Conservation (phyloP, 1,140 invertebrate genomes). For the Drosophila chauvacae region DNA sequence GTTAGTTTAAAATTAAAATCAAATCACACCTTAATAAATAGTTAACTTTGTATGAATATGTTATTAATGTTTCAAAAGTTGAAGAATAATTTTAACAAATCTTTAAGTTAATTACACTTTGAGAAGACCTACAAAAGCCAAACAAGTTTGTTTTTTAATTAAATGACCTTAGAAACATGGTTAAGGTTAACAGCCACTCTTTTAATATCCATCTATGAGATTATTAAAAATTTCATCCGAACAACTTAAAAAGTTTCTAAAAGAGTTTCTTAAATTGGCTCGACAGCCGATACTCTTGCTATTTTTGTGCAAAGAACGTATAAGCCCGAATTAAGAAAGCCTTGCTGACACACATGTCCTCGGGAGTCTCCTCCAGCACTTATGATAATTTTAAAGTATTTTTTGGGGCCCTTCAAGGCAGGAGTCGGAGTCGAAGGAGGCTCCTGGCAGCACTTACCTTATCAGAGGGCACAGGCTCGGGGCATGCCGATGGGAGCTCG, state of each 20-base stretch:
- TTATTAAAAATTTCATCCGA: neutral
- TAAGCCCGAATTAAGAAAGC: neutral
- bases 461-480: conserved; percentile 22
- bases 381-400: conserved; percentile 72
- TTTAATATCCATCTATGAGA: neutral
- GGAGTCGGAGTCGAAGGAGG: neutral
- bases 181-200: neutral
- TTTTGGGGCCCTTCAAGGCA: conserved; percentile 30
- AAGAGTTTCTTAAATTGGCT: neutral
- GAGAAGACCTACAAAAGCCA: too few species aligned
- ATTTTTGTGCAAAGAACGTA: neutral
- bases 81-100: too few species aligned
- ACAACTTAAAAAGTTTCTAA: neutral
- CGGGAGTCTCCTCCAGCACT: conserved; percentile 45
- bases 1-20: neutral
- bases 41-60: too few species aligned
- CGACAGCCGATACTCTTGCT: neutral
- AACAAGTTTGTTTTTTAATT: too few species aligned
- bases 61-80: too few species aligned
- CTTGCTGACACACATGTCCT: conserved; percentile 21
- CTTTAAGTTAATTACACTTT: too few species aligned
- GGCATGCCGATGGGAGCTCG: neutral
- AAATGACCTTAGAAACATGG: too few species aligned
- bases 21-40: too few species aligned
- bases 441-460: conserved; percentile 37